Evolutionary conservation across 2,797 vertebrate genomes (phyloP), one percentile per base, ranked within the genome.

Genomic region (Cuculus canorus): DNA sequence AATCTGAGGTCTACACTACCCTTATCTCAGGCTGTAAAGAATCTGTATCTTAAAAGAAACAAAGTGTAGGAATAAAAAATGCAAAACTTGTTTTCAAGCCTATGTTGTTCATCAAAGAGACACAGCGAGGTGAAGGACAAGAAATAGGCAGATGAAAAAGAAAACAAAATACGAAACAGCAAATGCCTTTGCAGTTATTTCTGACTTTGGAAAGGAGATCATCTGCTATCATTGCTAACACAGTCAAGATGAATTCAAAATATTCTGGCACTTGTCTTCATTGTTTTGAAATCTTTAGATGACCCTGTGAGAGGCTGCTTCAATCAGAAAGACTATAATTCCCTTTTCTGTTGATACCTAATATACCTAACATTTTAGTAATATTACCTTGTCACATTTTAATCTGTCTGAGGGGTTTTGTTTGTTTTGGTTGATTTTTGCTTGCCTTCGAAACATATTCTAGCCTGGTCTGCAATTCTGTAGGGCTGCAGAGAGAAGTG

Each of bases 201-300:
- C 66, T 77, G 60, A 64, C 63, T 93, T 81, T 39, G 73, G 39
- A 93, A 86, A 48, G 1, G 24, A 78, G 66, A 93, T 92, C 39
- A 53, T 95, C 35, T 80, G 43, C 60, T 94, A 47, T 66, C 70
- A 57, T 52, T 75, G 37, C 70, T 92, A 91, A 88, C 56, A 72
- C 63, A 50, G 80, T 73, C 68, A 82, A 77, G 68, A 87, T 77
- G 60, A 90, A 94, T 93, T 88, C 33, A 90, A 61, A 96, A 82
- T 90, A 86, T 96, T 80, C 88, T 85, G 57, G 33, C 78, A 89
- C 78, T 86, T 83, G 17, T 88, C 89, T 86, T 90, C 73, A 69
- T 82, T 95, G 72, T 94, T 95, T 90, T 84, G 73, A 90, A 94
- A 93, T 94, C 59, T 96, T 86, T 63, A 82, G 35, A 82, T 90